phyloP scores from a whole-genome alignment of 2,888 invertebrate species.

The Perizoma flavofasciatum region DNA sequence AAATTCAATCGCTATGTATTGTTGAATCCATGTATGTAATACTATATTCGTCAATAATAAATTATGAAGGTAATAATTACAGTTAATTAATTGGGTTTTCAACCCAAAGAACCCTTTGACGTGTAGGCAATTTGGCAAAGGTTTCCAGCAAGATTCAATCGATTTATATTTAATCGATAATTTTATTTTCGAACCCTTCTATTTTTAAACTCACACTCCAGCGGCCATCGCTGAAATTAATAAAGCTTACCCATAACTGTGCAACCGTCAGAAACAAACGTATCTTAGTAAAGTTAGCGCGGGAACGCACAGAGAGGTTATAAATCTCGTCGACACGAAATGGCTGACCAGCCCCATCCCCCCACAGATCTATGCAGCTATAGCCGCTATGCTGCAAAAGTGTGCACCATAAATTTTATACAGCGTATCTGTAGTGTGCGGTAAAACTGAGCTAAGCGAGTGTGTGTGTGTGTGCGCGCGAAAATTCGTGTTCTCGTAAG shows the following conservation, averaged over 20 bases:
- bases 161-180: conserved; percentile 10
- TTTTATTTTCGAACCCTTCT: conserved; percentile 39
- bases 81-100: no score
- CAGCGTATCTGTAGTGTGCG: conserved; percentile 70
- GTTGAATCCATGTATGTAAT: neutral
- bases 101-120: no score
- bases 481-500: conserved; percentile 75
- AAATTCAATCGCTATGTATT: neutral
- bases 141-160: neutral
- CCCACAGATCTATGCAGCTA: conserved; percentile 71
- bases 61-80: no score
- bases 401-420: conserved; percentile 84
- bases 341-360: conserved; percentile 77
- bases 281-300: conserved; percentile 74
- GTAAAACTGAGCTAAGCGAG: conserved; percentile 71
- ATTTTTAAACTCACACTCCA: conserved; percentile 33
- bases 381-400: conserved; percentile 72
- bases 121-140: no score
- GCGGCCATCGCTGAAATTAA: conserved; percentile 39
- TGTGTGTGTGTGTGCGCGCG: conserved; percentile 76
- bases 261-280: conserved; percentile 61
- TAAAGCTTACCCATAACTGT: conserved; percentile 41
- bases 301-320: conserved; percentile 73
- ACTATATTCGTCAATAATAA: no score
- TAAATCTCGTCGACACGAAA: conserved; percentile 82